These are phyloP conservation scores for Asbolus verrucosus DNA, from an alignment of 1,140 invertebrate genomes.

Conservation along the genomic window DNA sequence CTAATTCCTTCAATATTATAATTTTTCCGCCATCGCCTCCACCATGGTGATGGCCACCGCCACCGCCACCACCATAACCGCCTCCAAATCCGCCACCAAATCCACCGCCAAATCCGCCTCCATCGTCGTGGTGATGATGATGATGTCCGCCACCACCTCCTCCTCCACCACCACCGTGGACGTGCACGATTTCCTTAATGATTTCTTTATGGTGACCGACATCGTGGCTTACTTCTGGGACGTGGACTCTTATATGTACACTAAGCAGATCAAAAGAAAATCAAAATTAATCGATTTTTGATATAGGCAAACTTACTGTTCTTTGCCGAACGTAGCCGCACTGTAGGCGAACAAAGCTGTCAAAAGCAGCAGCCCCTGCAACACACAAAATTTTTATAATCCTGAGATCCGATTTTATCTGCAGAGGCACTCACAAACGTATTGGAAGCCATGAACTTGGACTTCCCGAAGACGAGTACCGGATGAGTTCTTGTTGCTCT, in stretches of 20 bases:
- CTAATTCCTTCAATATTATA: constrained; percentile 17
- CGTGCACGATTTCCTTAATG: constrained; percentile 45
- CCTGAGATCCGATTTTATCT: background rate
- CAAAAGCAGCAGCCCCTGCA: constrained; percentile 56
- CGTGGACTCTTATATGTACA: constrained; percentile 62
- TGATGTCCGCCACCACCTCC: constrained; percentile 40
- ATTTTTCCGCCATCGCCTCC: constrained; percentile 13
- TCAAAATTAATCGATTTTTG: constrained; percentile 13
- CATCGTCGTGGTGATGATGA: constrained; percentile 42
- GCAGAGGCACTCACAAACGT: constrained; percentile 57
- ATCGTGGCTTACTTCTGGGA: constrained; percentile 52
- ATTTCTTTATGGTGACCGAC: constrained; percentile 33
- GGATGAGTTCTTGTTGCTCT: constrained; percentile 47
- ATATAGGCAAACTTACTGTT: constrained; percentile 60
- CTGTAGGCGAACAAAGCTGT: constrained; percentile 48
- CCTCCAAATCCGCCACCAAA: constrained; percentile 39
- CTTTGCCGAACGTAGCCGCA: constrained; percentile 60
- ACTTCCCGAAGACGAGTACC: constrained; percentile 47
- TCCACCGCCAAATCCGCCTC: constrained; percentile 39
- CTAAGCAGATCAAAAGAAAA: constrained; percentile 51
- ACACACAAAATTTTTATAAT: constrained; percentile 46
- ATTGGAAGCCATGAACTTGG: constrained; percentile 59
- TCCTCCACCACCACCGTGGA: constrained; percentile 28
- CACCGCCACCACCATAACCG: constrained; percentile 32
- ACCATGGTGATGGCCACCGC: constrained; percentile 34